Evolutionary conservation across 2,797 vertebrate species (phyloP), one percentile per base, ranked within the genome.

Genomic region (Mionectes olivaceus): DNA sequence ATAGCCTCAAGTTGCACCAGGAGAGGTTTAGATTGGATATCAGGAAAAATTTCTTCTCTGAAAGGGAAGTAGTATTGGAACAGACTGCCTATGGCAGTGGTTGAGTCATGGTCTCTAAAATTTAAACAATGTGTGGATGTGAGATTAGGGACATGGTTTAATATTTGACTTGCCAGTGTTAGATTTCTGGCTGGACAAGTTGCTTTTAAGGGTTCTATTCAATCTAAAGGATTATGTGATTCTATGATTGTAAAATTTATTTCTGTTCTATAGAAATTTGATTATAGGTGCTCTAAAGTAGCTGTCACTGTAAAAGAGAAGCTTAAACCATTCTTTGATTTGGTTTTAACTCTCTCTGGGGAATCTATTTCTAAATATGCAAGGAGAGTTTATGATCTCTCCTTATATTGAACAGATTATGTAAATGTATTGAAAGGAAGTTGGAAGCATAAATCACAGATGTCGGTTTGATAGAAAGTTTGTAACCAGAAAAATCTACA

Each of bases 371-470:
- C 95, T 96, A 97, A 97, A 96, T 95, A 95, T 77, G 65, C 83
- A 93, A 86, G 65, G 65, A 94, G 82, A 97, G 92, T 97, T 93
- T 97, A 96, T 98, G 95, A 97, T 98, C 78, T 97, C 87, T 74
- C 57, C 61, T 95, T 97, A 93, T 97, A 97, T 97, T 35, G 65
- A 97, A 97, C 94, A 97, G 94, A 97, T 98, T 98, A 98, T 98
- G 97, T 97, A 98, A 98, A 98, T 98, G 88, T 94, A 97, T 97
- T 97, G 94, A 97, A 98, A 97, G 88, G 92, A 96, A 97, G 95
- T 97, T 96, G 93, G 95, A 98, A 97, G 96, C 96, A 96, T 97
- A 98, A 98, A 97, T 98, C 98, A 98, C 98, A 98, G 98, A 98
- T 98, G 98, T 98, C 95, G 55, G 85, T 96, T 96, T 97, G 97